phyloP scores from a whole-genome alignment of 2,888 invertebrate genomes.

The Dicyrtoma fusca region DNA sequence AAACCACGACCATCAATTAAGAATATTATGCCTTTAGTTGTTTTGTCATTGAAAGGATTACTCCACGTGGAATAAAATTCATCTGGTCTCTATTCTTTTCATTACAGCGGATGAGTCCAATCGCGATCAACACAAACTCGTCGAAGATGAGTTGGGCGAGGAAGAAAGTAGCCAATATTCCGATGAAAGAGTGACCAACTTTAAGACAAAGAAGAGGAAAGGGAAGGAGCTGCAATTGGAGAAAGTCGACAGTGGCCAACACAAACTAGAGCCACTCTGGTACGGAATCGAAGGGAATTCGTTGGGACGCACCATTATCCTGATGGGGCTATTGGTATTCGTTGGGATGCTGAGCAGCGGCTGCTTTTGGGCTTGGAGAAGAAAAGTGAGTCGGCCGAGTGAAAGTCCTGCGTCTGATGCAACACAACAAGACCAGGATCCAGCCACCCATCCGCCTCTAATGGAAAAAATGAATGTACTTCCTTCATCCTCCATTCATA shows the following conservation, averaged over 20 bases:
- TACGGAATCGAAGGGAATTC: conserved; percentile 54
- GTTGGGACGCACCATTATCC: conserved; percentile 48
- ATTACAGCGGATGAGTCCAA: too few relatives aligned
- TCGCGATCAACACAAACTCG: conserved; percentile 22
- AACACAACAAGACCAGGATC: neutral
- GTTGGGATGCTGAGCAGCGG: conserved; percentile 42
- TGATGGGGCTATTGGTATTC: conserved; percentile 56
- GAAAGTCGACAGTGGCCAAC: neutral
- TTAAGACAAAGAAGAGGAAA: neutral
- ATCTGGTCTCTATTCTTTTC: neutral
- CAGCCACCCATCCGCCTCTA: neutral
- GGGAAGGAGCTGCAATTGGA: too few relatives aligned
- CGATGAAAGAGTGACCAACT: too few relatives aligned
- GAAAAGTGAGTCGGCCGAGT: neutral
- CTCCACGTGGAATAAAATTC: too few relatives aligned
- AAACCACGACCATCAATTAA: too few relatives aligned
- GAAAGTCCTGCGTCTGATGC: neutral
- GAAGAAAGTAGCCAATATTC: neutral
- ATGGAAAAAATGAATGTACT: conserved; percentile 13
- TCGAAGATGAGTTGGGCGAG: conserved; percentile 18
- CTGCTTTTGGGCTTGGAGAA: conserved; percentile 3
- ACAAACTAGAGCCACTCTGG: conserved; percentile 22
- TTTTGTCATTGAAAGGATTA: too few relatives aligned
- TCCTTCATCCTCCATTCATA: conserved; percentile 33
- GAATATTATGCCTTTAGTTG: too few relatives aligned